Conservation (phyloP, 2,888 invertebrate genomes). For the Andrena praecox region DNA sequence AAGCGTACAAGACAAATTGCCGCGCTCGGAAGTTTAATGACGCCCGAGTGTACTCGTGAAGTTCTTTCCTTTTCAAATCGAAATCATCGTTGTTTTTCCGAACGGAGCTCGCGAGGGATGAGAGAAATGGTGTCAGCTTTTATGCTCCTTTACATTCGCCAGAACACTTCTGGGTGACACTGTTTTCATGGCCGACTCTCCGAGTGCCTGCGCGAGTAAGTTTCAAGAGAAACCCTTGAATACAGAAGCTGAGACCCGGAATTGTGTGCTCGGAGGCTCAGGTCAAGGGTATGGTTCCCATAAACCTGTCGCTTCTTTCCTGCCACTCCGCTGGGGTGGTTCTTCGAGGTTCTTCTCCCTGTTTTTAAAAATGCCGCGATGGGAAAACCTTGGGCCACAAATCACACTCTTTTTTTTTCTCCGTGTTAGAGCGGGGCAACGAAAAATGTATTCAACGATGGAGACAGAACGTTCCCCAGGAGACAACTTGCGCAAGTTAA, state of each 20-base stretch:
- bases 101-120: not conserved
- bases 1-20: conserved; percentile 24
- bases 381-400: conserved; percentile 49
- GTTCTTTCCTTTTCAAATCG: no score
- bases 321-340: conserved; percentile 47
- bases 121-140: not conserved
- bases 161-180: not conserved
- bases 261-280: conserved; percentile 36
- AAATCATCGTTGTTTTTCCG: no score
- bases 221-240: conserved; percentile 25
- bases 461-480: no score
- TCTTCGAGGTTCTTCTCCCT: conserved; percentile 2
- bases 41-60: not conserved
- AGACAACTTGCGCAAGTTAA: conserved; percentile 3
- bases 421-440: not conserved
- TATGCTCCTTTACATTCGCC: not conserved
- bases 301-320: conserved; percentile 59
- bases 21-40: not conserved
- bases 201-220: conserved; percentile 3
- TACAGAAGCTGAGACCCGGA: not conserved
- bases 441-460: conserved; percentile 38
- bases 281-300: conserved; percentile 60
- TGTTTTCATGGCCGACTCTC: conserved; percentile 1
- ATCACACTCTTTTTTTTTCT: conserved; percentile 49
- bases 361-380: conserved; percentile 22